A percentile compares a stretch with the other conserved stretches of the same genome.
Evolutionary conservation across 2,888 invertebrate species (phyloP).

Genomic region (Calameuta filiformis): DNA sequence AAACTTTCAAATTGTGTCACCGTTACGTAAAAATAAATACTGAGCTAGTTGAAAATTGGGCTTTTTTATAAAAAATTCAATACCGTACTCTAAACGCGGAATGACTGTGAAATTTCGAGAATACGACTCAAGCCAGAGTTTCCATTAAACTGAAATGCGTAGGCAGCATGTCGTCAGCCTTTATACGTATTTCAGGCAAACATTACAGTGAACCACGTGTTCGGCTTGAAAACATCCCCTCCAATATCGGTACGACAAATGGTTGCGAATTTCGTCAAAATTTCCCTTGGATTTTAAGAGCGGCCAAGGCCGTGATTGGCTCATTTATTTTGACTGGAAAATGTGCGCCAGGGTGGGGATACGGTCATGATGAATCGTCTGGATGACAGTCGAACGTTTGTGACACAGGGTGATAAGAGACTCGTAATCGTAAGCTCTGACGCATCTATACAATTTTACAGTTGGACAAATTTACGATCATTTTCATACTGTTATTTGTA

Average conservation of each 20-base stretch:
- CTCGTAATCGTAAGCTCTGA: background rate
- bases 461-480: background rate
- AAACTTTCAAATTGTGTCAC: background rate
- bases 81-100: background rate
- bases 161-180: background rate
- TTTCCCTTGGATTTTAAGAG: background rate
- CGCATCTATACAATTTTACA: background rate
- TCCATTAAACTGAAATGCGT: background rate
- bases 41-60: background rate
- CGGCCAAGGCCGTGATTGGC: background rate
- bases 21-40: background rate
- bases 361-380: background rate
- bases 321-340: background rate
- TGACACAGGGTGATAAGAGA: background rate
- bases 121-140: background rate
- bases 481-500: background rate
- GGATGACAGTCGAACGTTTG: too few relatives aligned
- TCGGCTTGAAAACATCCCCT: slow-evolving; percentile 45
- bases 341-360: background rate
- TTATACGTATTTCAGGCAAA: slow-evolving; percentile 65
- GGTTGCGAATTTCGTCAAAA: background rate
- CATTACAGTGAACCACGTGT: slow-evolving; percentile 1
- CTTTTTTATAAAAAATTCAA: background rate
- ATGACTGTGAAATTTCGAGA: background rate
- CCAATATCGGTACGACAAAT: background rate